Percentiles rank a stretch among this genome's conserved stretches.
phyloP scores from a whole-genome alignment of 2,113 vertebrate species.

The Pseudopipra pipra region DNA sequence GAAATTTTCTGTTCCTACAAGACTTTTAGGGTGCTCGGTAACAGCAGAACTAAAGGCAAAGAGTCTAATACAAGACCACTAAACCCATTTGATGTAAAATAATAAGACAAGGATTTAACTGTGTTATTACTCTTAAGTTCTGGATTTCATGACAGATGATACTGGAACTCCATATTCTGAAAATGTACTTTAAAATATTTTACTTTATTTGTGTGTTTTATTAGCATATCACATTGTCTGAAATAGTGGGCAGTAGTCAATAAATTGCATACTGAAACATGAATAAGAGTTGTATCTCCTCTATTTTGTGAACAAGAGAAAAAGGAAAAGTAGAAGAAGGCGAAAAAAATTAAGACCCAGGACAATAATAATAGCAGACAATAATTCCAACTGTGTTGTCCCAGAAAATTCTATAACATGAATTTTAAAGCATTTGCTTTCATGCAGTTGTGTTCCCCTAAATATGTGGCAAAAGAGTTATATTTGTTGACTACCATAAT shows the following conservation, averaged over 20 bases:
- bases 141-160: background rate
- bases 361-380: slow-evolving; percentile 6
- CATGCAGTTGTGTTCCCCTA: background rate
- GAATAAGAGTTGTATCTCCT: background rate
- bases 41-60: background rate
- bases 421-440: slow-evolving; percentile 54
- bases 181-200: background rate
- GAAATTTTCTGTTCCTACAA: background rate
- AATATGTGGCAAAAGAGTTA: slow-evolving; percentile 13
- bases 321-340: background rate
- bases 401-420: slow-evolving; percentile 21
- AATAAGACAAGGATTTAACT: background rate
- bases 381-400: slow-evolving; percentile 47
- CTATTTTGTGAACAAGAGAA: background rate
- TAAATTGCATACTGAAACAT: background rate
- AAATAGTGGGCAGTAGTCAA: background rate
- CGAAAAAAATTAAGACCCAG: background rate
- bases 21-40: background rate
- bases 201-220: background rate
- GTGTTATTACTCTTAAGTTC: background rate
- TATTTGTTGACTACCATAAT: background rate
- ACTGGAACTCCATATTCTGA: background rate
- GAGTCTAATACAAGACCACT: background rate
- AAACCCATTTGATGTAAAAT: background rate
- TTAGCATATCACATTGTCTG: background rate